Base-by-base conservation (phyloP, 1,140 invertebrate species). In the Apocrypta bakeri region DNA sequence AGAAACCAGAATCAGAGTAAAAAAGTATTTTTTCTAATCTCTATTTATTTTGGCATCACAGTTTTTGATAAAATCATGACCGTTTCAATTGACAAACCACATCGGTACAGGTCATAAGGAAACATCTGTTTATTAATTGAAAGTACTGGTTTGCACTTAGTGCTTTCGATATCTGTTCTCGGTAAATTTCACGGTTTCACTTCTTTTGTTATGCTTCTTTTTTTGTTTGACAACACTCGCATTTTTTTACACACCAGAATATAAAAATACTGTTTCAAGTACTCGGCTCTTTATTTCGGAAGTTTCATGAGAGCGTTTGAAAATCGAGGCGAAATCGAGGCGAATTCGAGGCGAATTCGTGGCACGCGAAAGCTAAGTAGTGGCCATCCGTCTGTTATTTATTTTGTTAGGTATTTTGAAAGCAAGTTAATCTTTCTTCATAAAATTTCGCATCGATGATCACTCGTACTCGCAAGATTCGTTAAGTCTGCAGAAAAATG, bases 261-360 rank as follows among this genome's bases (percentile, higher is more conserved):
- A 90, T 87, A 91, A 91, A 91, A 91, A 91, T 91, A 91, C 89
- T 91, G 90, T 85, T 89, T 74, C 37, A 68, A 83, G 77, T 79
- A 80, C 77, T 79, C 40, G 71, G 25, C 42, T 69, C 29, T 79
- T 79, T 79, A 40, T 48, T 74, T 37, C 31, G n/a, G 33, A 66
- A 79, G 17, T 74, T 42, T 72, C 24, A 6, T 37, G 21, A 83
- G 68, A 24, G 33, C 76, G 33, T 68, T 42, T 78, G 42, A 78
- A 82, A 82, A 31, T 78, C 25, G 21, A 78, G 29, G 56, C 81
- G 21, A 72, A 76, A 82, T 40, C 73, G 24, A 68, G 33, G n/a
- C n/a, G n/a, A 82, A 82, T 25, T 78, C 25, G 21, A 78, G 29
- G 56, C 81, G 21, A 72, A 76, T 76, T 40, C 73, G 24, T n/a